Conservation (phyloP, 2,888 invertebrate genomes). For the Tricholauxania praeusta region DNA sequence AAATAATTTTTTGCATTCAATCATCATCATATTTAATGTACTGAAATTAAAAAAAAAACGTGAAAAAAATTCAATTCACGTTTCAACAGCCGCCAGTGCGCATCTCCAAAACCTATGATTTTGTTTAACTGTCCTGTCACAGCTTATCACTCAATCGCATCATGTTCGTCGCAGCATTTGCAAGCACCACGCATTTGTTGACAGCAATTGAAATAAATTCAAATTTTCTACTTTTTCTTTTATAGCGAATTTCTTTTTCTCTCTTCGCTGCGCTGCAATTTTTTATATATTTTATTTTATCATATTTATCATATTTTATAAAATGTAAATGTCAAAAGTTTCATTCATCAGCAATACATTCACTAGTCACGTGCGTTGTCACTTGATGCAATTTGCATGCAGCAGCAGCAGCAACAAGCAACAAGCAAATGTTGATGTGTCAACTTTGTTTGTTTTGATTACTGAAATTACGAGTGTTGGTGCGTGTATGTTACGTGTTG, state of each 20-base stretch:
- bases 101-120: slow-evolving; percentile 5
- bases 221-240: slow-evolving; percentile 7
- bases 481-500: too few relatives aligned
- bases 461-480: too few relatives aligned
- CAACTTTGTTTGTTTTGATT: too few relatives aligned
- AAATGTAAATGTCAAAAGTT: not conserved
- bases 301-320: not conserved
- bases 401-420: not conserved
- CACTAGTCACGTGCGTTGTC: slow-evolving; percentile 9
- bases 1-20: too few relatives aligned
- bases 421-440: too few relatives aligned
- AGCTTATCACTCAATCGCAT: slow-evolving; percentile 8
- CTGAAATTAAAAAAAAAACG: not conserved
- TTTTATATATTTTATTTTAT: not conserved
- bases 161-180: not conserved
- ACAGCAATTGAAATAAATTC: not conserved
- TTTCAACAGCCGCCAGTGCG: not conserved
- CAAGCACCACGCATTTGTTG: slow-evolving; percentile 1
- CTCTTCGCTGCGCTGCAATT: too few relatives aligned
- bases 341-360: slow-evolving; percentile 8
- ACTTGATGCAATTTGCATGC: slow-evolving; percentile 6
- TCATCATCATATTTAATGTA: too few relatives aligned
- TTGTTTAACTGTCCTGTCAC: slow-evolving; percentile 10
- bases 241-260: not conserved
- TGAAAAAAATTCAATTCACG: not conserved